Base-by-base conservation (phyloP, 2,113 vertebrate genomes). In the Microcebus griseorufus region DNA sequence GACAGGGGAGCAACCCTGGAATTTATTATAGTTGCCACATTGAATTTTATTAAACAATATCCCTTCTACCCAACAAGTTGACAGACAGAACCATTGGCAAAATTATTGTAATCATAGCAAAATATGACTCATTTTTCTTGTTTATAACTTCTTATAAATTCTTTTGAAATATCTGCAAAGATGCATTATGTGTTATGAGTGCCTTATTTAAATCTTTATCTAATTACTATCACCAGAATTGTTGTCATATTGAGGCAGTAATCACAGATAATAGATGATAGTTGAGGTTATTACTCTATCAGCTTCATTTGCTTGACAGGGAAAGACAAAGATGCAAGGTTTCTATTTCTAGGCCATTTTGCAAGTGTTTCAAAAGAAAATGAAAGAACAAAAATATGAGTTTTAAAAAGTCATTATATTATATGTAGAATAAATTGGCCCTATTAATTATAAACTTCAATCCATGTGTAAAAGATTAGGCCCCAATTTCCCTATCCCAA, bases 21-120 rank as follows among this genome's bases (percentile, higher is more conserved):
- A 72, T 9, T 89, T 34, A 0, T 9, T 53, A 0, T 17, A 8
- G 0, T 0, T 9, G 2, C 72, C 45, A 84, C 1, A 4, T 2
- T 20, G 17, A 3, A 0, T 53, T 75, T 32, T 22, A 0, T 0
- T 0, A 3, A 5, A 8, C 5, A 48, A 9, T 23, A 18, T 0
- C 25, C 34, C 3, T 88, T 32, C 25, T 45, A 0, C 42, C 2
- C 42, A 73, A 18, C 1, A 45, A 51, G 17, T 1, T 85, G 0
- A 9, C 62, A 39, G 25, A 65, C 17, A 20, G 65, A 37, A 39
- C 58, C 12, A 1, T 23, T 81, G 72, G 29, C 8, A 32, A 7
- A 58, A 76, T 3, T 22, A 67, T 79, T 32, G 25, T 12, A 58
- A 34, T 93, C n/a, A 13, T 62, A 69, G 39, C 9, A 80, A 3